Evolutionary conservation across 2,113 vertebrate species (phyloP).

Genomic region (Paramisgurnus dabryanus): DNA sequence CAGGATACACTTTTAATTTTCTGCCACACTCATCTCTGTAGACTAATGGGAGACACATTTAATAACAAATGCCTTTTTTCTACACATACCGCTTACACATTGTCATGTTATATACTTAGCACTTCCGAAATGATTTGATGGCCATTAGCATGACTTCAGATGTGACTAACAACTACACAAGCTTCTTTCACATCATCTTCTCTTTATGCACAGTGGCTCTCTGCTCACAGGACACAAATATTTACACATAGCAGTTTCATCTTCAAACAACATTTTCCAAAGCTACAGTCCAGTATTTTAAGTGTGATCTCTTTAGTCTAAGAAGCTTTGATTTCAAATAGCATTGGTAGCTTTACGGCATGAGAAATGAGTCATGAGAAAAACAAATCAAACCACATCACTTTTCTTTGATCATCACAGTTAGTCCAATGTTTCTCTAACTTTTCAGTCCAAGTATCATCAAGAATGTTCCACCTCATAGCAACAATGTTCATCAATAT

Average conservation of each 20-base stretch:
- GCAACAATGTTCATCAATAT: too few species aligned
- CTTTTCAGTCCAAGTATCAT: too few species aligned
- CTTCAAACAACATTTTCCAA: not conserved
- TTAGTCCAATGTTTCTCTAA: too few species aligned
- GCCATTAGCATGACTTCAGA: not conserved
- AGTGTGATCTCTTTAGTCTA: not conserved
- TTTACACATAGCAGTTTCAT: not conserved
- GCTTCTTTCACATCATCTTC: not conserved
- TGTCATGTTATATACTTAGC: too few species aligned
- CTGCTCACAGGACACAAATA: not conserved
- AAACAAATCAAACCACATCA: slow-evolving; percentile 8
- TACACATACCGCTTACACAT: too few species aligned
- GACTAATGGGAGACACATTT: slow-evolving; percentile 14
- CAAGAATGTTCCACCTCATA: too few species aligned
- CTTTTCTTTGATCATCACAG: not conserved
- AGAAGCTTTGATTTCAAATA: slow-evolving; percentile 22
- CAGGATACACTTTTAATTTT: slow-evolving; percentile 31
- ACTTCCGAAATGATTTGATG: too few species aligned
- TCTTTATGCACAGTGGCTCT: not conserved
- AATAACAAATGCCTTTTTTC: not conserved
- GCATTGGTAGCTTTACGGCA: slow-evolving; percentile 3
- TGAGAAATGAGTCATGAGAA: slow-evolving; percentile 21
- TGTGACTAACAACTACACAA: not conserved
- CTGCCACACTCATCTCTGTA: not conserved
- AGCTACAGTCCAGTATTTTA: not conserved